Base-by-base conservation (phyloP, 2,113 vertebrate species). In the Paratilapia polleni region DNA sequence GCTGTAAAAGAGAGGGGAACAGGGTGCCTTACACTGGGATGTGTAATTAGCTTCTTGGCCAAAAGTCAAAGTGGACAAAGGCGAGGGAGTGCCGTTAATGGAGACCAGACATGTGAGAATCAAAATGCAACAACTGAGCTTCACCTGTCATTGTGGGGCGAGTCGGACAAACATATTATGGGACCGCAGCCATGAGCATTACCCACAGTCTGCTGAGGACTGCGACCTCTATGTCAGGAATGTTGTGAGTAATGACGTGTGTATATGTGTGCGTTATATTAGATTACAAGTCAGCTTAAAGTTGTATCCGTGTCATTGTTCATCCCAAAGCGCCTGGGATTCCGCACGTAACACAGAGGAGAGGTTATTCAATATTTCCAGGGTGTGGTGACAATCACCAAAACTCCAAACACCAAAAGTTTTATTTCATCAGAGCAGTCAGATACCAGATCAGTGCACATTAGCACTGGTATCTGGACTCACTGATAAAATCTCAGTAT, bases 201-300 rank as follows among this genome's bases (percentile, higher is more conserved):
- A 66, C 76, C 86, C 82, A 20, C 84, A 85, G 58, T 26, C 86
- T 68, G 84, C 75, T 20, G 73, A 70, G 79, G 68, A 58, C 86
- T 57, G 66, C 58, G 85, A 90, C 89, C 80, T 91, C 89, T 77
- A 84, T 84, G 91, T 81, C 83, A 91, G 81, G 93, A 93, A 93
- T 93, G 88, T 34, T 57, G 82, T 92, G 84, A 92, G 90, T 85
- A 82, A 85, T 85, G 89, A 87, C 74, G 52, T 83, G 80, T 73
- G 54, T 77, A 73, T 86, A 79, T 82, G 80, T 80, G 61, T 79
- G 78, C 75, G 81, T 85, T 90, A 68, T 91, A 94, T 95, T 93
- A 90, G 87, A 94, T 93, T 93, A 93, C 68, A 28, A 88, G 82
- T 77, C 87, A 63, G 68, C 63, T 80, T 78, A 81, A 70, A 81